A percentile compares a stretch with the other conserved stretches of the same genome.
Evolutionary conservation across 2,888 invertebrate genomes (phyloP).

Genomic region (Acanthacorydalis orientalis): DNA sequence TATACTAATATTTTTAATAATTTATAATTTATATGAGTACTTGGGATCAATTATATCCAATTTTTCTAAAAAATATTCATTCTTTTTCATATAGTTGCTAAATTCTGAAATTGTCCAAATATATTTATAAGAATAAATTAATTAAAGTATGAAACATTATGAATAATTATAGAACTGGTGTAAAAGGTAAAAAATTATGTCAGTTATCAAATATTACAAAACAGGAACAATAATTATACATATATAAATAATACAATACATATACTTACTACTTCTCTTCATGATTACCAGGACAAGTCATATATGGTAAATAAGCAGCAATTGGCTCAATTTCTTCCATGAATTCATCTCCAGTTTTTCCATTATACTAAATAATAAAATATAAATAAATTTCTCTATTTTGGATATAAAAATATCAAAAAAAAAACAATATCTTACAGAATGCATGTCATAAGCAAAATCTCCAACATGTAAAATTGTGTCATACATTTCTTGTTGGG

Average conservation of each 20-base stretch:
- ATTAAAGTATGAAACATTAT: not conserved
- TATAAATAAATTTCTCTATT: not conserved
- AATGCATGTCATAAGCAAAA: slow-evolving; percentile 88
- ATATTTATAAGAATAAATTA: not conserved
- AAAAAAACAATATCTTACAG: slow-evolving; percentile 23
- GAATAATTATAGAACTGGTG: not conserved
- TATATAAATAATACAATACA: too few relatives aligned
- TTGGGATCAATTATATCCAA: too few relatives aligned
- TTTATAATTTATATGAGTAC: too few relatives aligned
- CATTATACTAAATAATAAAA: slow-evolving; percentile 38
- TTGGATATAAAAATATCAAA: not conserved
- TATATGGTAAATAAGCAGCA: slow-evolving; percentile 81
- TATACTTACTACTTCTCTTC: slow-evolving; percentile 61
- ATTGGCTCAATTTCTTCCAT: slow-evolving; percentile 84
- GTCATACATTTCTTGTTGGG: slow-evolving; percentile 65
- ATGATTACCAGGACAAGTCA: slow-evolving; percentile 87
- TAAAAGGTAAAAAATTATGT: too few relatives aligned
- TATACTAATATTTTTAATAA: too few relatives aligned
- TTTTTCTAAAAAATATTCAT: too few relatives aligned
- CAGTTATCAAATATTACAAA: too few relatives aligned
- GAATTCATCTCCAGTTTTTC: slow-evolving; percentile 74
- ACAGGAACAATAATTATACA: too few relatives aligned
- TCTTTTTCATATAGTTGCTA: too few relatives aligned
- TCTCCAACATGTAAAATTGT: slow-evolving; percentile 84
- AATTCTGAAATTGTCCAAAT: too few relatives aligned